Evolutionary conservation across 2,113 vertebrate species (phyloP), one percentile per base, ranked within the genome.

Genomic region (Herpetotheres cachinnans): DNA sequence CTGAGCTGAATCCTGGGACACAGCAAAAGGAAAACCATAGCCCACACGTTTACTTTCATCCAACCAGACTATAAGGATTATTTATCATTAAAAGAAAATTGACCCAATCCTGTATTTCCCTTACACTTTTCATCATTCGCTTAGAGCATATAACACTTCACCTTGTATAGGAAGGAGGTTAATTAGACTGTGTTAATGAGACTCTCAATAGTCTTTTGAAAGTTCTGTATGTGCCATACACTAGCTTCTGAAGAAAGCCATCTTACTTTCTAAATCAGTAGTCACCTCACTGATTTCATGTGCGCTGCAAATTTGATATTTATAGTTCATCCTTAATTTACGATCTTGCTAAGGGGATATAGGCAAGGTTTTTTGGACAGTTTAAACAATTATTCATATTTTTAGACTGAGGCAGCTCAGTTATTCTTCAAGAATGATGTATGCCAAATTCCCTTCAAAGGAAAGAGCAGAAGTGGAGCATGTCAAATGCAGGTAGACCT

Each of bases 1-100:
- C 82, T 11, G 81, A 97, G 90, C 90, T 91, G 71, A 97, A 97
- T 95, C 90, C n/a, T 97, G 89, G 88, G 96, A 98, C 94, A 86
- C 3, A 8, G 93, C 77, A 96, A 96, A 97, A 97, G 95, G 78
- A 97, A 94, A 98, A 93, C 72, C 84, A 44, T 14, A 97, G 94
- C 54, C 85, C 34, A 24, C 58, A 83, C 86, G 42, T 96, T 97
- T 97, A 97, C 90, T 96, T 92, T 93, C 84, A 93, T 90, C 79
- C 95, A 96, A 96, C 32, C 82, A 97, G 77, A 82, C 87, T 38
- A 93, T 55, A n/a, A 94, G 59, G 66, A 92, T 95, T 97, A 94
- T 77, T 93, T 90, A 94, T 91, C 65, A 83, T 83, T 89, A 67
- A 80, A 96, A 96, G 84, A 36, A 91, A 98, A 94, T 89, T 52